Base-by-base conservation (phyloP, 2,797 vertebrate genomes). In the Pyrocephalus nanus region DNA sequence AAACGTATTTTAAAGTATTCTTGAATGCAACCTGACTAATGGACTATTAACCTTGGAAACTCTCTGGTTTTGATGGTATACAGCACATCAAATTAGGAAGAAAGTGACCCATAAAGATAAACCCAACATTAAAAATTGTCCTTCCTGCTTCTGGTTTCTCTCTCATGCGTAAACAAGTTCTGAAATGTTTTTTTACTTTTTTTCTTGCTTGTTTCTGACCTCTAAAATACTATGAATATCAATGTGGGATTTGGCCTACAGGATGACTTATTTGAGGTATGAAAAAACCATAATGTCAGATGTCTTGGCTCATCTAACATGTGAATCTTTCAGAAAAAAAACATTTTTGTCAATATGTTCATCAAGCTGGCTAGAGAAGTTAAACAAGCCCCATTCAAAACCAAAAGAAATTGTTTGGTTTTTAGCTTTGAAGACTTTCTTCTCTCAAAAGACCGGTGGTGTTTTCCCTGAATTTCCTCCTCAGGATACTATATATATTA, bases 21-120 rank as follows among this genome's bases (percentile, higher is more conserved):
- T 76, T 84, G 47, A 96, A 93, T 87, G 45, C 20, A 94, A 50
- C 70, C 76, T 94, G 81, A 77, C 66, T 88, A 50, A 93, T 40
- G 88, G 72, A 61, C 61, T 88, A 80, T 66, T 76, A 89, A 87
- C 89, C 90, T 95, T 38, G 20, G 34, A 92, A 96, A 82, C 17
- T 15, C n/a, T 73, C 83, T 64, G 40, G 50, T 93, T 88, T 83
- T 87, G 65, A 58, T 18, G 6, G 8, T 10, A 66, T 26, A 47
- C 23, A 69, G 36, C 40, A 89, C 27, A 89, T 32, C 42, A 83
- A 84, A 96, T 85, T 94, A 16, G 13, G 6, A 38, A 60, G 61
- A 94, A 82, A 38, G 21, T 88, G 73, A 93, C 73, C 54, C 74
- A 67, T 54, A 93, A 82, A 86, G 32, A 72, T 23, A 91, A 81